Evolutionary conservation across 2,888 invertebrate species (phyloP), one percentile per base, ranked within the genome.

Genomic region (Lobophora halterata): DNA sequence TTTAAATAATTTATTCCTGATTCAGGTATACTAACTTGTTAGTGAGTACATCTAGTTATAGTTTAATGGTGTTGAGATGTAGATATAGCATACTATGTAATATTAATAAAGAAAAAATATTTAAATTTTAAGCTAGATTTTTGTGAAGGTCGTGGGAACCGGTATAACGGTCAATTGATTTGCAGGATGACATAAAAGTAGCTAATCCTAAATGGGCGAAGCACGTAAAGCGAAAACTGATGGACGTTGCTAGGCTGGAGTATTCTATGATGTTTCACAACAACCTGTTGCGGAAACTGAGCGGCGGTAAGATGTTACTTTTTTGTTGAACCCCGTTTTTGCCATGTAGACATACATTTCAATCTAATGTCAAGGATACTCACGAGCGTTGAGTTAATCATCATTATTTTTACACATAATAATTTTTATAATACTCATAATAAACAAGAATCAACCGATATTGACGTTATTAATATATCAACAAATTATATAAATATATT

Each of bases 181-280:
- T 33, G 17, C 59, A 89, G 81, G 77, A 79, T 16, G 85, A 88
- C 25, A 80, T 88, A 33, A 88, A 88, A 70, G 77, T 89, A 39
- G 65, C 81, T 1, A 83, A 89, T 58, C 90, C 90, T 3, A 77
- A 82, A 58, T 90, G 90, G 90, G 85, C 89, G 1, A 77, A 79
- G 46, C 82, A 85, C 23, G 83, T 90, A 1, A 72, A 88, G 34
- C 87, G 89, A 64, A 79, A 79, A 72, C 67, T 90, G n/a, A 74
- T 76, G 66, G 83, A 89, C 17, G 71, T 86, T 3, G 88, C 88
- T 0, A 65, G 80, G 39, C 49, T 90, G 41, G 88, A 90, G 47
- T 90, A 90, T 46, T 81, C 88, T 4, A 83, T 89, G 70, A 87
- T 88, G 75, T 89, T 85, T 53, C 86, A 87, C 43, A 88, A 85